Evolutionary conservation across 1,140 invertebrate genomes (phyloP), one percentile per base, ranked within the genome.

Genomic region (Chionoecetes opilio): DNA sequence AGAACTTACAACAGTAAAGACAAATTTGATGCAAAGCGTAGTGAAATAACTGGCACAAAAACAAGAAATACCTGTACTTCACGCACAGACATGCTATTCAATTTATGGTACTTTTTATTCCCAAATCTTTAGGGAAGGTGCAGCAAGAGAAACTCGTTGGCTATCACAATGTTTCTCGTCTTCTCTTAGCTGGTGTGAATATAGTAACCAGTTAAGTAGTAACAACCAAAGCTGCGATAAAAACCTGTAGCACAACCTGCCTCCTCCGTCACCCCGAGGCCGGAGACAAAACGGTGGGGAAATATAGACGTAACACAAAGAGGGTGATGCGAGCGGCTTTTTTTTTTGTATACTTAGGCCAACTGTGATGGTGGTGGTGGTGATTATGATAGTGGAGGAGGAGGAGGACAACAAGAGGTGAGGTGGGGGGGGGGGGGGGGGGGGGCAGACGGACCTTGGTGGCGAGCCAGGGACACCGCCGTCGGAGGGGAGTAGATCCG

Each of bases 401-500:
- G 17, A 46, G 34, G 34, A 46, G 41, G 87, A 87, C 3, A 14
- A 37, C 3, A 21, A 87, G 85, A 32, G 85, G 3, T 2, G 32
- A 37, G 9, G 31, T 5, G 31, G 32, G 85, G 8, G 41, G 29
- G 31, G 14, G 3, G 2, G 91, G 31, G 17, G 63, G 31, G 3
- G 31, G 31, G 2, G 0, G 26, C n/a, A 11, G 32, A 21, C 26
- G 46, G 31, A 26, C 11, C 0, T 17, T 11, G 38, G 37, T 41
- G 85, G 26, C 9, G 29, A 29, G 46, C 8, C 38, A 87, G 29
- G 53, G 63, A 21, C 17, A 38, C 46, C 46, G 93, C 32, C 87
- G 63, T 53, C 85, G 82, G 93, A 90, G 84, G 92, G 92, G 38
- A 41, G 92, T 85, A 86, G 38, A 86, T 91, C 89, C 89, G 89